Conservation (phyloP, 2,113 vertebrate species). For the Triplophysa siluroides region DNA sequence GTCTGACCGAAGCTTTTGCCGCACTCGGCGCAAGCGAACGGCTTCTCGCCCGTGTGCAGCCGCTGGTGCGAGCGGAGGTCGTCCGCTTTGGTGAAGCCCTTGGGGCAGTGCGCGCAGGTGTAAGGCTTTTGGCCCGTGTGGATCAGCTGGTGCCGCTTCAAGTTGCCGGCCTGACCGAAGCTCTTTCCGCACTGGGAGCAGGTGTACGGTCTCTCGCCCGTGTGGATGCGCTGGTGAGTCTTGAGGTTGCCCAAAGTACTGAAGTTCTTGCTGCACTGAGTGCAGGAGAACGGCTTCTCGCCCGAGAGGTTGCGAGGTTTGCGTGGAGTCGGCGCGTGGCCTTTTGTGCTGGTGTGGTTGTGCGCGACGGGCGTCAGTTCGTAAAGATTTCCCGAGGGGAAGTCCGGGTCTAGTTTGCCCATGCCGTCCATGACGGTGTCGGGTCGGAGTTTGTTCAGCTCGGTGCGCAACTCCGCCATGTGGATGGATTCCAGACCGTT, state of each 20-base stretch:
- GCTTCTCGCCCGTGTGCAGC: slow-evolving; percentile 76
- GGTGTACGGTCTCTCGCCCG: slow-evolving; percentile 75
- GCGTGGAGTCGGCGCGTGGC: slow-evolving; percentile 59
- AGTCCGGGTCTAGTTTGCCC: slow-evolving; percentile 68
- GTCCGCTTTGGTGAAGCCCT: slow-evolving; percentile 77
- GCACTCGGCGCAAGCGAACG: slow-evolving; percentile 73
- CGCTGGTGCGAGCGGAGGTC: slow-evolving; percentile 78
- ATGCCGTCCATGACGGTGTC: slow-evolving; percentile 68
- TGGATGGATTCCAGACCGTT: slow-evolving; percentile 79
- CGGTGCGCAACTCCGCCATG: slow-evolving; percentile 78
- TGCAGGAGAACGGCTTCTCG: slow-evolving; percentile 76
- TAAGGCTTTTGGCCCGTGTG: slow-evolving; percentile 79
- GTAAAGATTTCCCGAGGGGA: slow-evolving; percentile 60
- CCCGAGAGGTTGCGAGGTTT: slow-evolving; percentile 76
- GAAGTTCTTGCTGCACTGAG: slow-evolving; percentile 77
- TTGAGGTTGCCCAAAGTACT: slow-evolving; percentile 80
- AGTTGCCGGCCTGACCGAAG: slow-evolving; percentile 78
- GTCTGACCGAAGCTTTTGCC: slow-evolving; percentile 75
- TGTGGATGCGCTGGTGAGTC: slow-evolving; percentile 79
- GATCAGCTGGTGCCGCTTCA: slow-evolving; percentile 78
- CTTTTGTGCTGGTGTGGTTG: slow-evolving; percentile 55
- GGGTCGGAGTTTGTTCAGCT: slow-evolving; percentile 78
- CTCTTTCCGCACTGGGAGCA: slow-evolving; percentile 80
- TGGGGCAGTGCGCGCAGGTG: slow-evolving; percentile 77
- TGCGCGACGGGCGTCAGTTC: slow-evolving; percentile 60